Base-by-base conservation (phyloP, 2,888 invertebrate species). In the Allolobophora icterica region DNA sequence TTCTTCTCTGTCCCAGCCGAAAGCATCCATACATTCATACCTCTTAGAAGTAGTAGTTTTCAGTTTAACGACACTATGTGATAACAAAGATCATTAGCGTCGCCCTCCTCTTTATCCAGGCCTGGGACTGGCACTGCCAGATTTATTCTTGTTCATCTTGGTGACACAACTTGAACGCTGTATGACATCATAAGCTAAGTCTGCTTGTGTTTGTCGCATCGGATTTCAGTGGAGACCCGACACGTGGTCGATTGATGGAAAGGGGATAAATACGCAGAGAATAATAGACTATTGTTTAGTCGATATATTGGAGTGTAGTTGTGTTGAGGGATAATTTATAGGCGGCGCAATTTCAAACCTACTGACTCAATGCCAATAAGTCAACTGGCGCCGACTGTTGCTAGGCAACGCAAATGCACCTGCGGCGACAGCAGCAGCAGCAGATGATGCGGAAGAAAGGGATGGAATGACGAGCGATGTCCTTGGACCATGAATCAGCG, bases 391-490 rank as follows among this genome's bases (percentile, higher is more conserved):
- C 38, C 87, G 38, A 38, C 24, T 38, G 87, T 87, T 87, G 87
- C 87, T 33, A 87, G 87, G 87, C 87, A 87, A 87, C 87, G 35
- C 33, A 2, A 38, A 87, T 87, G 34, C 87, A 87, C 87, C 87
- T 87, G 87, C 87, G 38, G 87, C 87, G 38, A 38, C 87, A 87
- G 87, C 84, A 84, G 84, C 84, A 84, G 87, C 87, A 34, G 87
- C 87, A 87, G 87, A 30, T 35, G 87, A 71, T 71, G 71, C 71
- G 71, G n/a, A 71, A 71, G 71, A 71, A 71, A 71, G 71, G 30
- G 71, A 71, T 71, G 71, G 71, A 71, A 2, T 71, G 71, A 24
- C 24, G 52, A 24, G 11, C n/a, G 71, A 71, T 1, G 52, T 24
- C 21, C 2, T 52, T 52, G 52, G 2, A 4, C 24, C 52, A 52